These are phyloP conservation scores for Volucella inanis DNA, from an alignment of 2,888 invertebrate genomes.

Conservation along the genomic window DNA sequence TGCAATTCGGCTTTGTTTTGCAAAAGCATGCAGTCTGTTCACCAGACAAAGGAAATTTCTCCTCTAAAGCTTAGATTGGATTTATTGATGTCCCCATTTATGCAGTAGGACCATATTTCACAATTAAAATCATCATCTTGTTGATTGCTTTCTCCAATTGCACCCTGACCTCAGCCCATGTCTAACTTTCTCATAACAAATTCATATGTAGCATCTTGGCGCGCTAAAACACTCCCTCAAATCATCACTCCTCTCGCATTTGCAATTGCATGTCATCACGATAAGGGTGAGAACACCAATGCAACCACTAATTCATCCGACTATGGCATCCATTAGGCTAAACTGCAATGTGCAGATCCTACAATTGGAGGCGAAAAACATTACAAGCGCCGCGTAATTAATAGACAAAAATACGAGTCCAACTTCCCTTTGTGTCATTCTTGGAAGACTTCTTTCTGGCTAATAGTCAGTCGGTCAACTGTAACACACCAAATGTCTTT, in stretches of 20 bases:
- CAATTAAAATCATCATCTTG: slow-evolving; percentile 55
- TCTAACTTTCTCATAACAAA: slow-evolving; percentile 66
- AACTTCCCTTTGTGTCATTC: slow-evolving; percentile 62
- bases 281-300: slow-evolving; percentile 69
- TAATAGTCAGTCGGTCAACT: slow-evolving; percentile 8
- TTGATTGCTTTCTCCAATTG: slow-evolving; percentile 72
- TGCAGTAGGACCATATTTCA: slow-evolving; percentile 55
- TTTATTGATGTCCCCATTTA: slow-evolving; percentile 43
- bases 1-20: too few species aligned
- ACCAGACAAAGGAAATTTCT: slow-evolving; percentile 53
- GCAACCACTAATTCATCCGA: slow-evolving; percentile 64
- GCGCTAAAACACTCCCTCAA: slow-evolving; percentile 53
- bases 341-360: slow-evolving; percentile 46
- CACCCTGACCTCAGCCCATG: slow-evolving; percentile 54
- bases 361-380: slow-evolving; percentile 55
- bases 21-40: too few species aligned
- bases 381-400: slow-evolving; percentile 71
- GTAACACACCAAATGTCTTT: slow-evolving; percentile 16
- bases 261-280: slow-evolving; percentile 66
- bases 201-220: slow-evolving; percentile 20
- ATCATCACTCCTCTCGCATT: slow-evolving; percentile 29
- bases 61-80: slow-evolving; percentile 36
- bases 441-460: slow-evolving; percentile 23
- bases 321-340: slow-evolving; percentile 61
- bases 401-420: slow-evolving; percentile 58